Evolutionary conservation across 2,797 vertebrate species (phyloP).

Genomic region (Cichlasoma orientale): DNA sequence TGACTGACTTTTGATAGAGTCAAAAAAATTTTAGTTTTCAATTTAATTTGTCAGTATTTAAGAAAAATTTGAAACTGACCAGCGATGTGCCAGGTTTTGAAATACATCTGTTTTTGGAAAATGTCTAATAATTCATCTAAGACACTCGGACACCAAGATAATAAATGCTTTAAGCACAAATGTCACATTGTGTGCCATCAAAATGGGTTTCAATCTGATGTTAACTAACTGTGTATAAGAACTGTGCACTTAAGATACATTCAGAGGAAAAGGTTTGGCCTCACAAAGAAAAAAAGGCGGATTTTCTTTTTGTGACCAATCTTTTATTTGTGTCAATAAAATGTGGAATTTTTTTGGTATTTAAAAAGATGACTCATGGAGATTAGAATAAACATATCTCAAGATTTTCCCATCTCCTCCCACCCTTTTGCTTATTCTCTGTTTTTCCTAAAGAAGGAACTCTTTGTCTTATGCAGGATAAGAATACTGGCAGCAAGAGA

Average conservation of each 20-base stretch:
- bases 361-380: background rate
- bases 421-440: constrained; percentile 48
- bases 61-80: background rate
- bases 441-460: constrained; percentile 70
- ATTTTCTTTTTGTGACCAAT: background rate
- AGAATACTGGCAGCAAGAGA: constrained; percentile 69
- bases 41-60: background rate
- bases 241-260: background rate
- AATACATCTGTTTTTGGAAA: background rate
- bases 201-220: background rate
- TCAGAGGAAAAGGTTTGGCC: background rate
- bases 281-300: no score
- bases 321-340: background rate
- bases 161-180: background rate
- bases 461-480: constrained; percentile 65
- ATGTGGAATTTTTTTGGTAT: background rate
- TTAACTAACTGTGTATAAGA: background rate
- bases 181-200: background rate
- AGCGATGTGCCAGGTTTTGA: background rate
- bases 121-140: background rate
- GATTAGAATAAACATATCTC: constrained; percentile 13
- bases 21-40: background rate
- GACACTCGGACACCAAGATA: background rate
- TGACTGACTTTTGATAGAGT: background rate
- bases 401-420: constrained; percentile 8